phyloP scores from a whole-genome alignment of 2,888 invertebrate species.

The Choreutis nemorana region DNA sequence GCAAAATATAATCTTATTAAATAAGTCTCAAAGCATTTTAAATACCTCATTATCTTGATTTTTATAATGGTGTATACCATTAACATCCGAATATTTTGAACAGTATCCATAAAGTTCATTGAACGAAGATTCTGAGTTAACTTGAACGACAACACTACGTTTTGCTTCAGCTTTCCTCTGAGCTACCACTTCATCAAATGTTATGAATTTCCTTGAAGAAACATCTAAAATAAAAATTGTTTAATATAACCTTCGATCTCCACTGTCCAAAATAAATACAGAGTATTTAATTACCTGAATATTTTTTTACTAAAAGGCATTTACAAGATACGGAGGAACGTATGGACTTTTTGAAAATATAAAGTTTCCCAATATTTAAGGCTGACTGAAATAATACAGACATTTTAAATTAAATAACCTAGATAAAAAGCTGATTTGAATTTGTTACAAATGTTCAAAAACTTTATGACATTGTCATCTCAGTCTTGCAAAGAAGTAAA shows the following conservation, averaged over 20 bases:
- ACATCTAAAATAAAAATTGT: slow-evolving; percentile 28
- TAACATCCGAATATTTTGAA: slow-evolving; percentile 69
- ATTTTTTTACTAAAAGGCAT: slow-evolving; percentile 30
- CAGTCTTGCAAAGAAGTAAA: slow-evolving; percentile 5
- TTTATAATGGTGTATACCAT: slow-evolving; percentile 72
- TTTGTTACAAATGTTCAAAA: slow-evolving; percentile 3
- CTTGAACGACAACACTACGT: slow-evolving; percentile 78
- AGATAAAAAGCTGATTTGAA: slow-evolving; percentile 5
- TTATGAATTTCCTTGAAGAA: slow-evolving; percentile 31
- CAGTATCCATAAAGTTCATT: slow-evolving; percentile 75
- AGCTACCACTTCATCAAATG: slow-evolving; percentile 67
- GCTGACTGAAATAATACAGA: slow-evolving; percentile 43
- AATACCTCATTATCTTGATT: slow-evolving; percentile 50
- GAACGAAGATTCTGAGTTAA: slow-evolving; percentile 74
- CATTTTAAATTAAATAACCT: slow-evolving; percentile 29
- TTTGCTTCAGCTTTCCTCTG: slow-evolving; percentile 71
- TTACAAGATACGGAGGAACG: slow-evolving; percentile 25
- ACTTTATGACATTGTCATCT: slow-evolving; percentile 3
- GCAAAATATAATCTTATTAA: not conserved
- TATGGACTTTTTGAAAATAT: slow-evolving; percentile 29
- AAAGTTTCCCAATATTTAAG: slow-evolving; percentile 31
- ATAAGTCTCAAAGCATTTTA: not conserved
- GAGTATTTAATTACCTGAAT: slow-evolving; percentile 29
- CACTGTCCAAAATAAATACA: slow-evolving; percentile 17
- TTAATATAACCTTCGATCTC: slow-evolving; percentile 37